These are phyloP conservation scores for Mythimna albipuncta DNA, from an alignment of 2,888 invertebrate species.

Conservation along the genomic window DNA sequence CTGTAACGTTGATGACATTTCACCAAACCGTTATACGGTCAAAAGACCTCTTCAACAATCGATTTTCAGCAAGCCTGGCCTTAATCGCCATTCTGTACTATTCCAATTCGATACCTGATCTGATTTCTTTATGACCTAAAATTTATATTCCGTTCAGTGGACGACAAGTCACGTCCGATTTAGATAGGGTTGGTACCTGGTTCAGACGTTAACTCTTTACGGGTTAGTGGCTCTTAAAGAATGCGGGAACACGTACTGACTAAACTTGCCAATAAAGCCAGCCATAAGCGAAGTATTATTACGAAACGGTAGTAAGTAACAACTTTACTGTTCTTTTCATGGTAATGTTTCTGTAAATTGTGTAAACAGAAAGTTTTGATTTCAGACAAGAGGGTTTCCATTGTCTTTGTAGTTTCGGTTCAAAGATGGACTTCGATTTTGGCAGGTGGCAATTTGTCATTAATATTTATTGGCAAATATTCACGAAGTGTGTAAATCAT, in stretches of 20 bases:
- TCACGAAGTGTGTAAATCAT: background rate
- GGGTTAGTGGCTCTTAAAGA: constrained; percentile 43
- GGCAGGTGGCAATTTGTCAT: constrained; percentile 9
- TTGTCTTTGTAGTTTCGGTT: constrained; percentile 6
- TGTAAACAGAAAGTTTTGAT: constrained; percentile 30
- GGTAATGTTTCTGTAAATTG: constrained; percentile 10
- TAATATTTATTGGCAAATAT: constrained; percentile 30
- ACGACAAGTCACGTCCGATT: constrained; percentile 64
- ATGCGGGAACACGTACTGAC: constrained; percentile 57
- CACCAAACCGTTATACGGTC: background rate
- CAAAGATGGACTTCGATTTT: constrained; percentile 33
- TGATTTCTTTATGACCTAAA: constrained; percentile 57
- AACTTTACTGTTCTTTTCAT: constrained; percentile 28
- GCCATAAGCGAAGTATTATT: constrained; percentile 49
- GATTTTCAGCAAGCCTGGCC: constrained; percentile 1
- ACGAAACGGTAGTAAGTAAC: constrained; percentile 54
- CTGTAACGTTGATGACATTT: background rate
- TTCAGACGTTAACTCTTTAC: constrained; percentile 61
- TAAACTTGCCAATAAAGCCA: constrained; percentile 60
- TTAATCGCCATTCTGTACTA: constrained; percentile 25
- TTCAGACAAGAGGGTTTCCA: background rate
- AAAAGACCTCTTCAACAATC: background rate
- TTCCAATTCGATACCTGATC: constrained; percentile 43
- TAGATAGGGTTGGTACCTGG: constrained; percentile 64
- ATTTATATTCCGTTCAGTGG: constrained; percentile 64